Base-by-base conservation (phyloP, 2,888 invertebrate genomes). In the Halictus quadricinctus region DNA sequence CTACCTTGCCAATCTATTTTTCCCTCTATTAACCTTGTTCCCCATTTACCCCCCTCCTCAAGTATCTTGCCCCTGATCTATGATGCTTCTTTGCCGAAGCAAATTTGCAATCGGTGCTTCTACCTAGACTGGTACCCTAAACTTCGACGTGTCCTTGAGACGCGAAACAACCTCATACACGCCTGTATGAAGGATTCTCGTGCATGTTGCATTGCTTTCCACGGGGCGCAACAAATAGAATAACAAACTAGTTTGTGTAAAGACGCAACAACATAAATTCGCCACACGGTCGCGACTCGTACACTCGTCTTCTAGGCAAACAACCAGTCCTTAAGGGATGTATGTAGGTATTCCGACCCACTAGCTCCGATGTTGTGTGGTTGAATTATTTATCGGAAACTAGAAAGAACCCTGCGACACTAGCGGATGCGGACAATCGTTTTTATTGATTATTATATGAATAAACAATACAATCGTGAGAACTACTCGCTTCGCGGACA, bases 361-460 rank as follows among this genome's bases (percentile, higher is more conserved):
- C 41, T 4, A 43, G 69, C 41, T 43, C 48, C 25, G 21, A 36
- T 50, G 41, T 54, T 21, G 5, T 8, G 75, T 58, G n/a, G 8
- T 4, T 77, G 41, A 78, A 85, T 84, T 78, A 69, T 84, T 84
- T 73, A 84, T 50, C 7, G 13, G n/a, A 64, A 76, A 75, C 58
- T 78, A 69, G 41, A 48, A 76, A 66, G 36, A 25, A 72, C 64
- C 46, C 66, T 41, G 58, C 36, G 79, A 41, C 50, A 36, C 2
- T 46, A 54, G 21, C 41, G 29, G 25, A 64, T 21, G 18, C 36
- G 66, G 77, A 43, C 60, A 76, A 50, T 76, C 29, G 43, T 58
- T 75, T 70, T 64, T 81, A 84, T 84, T 48, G 86, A 86, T 86
- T 58, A 76, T 75, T 46, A 13, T 29, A 79, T 74, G 79, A 81